Evolutionary conservation across 2,888 invertebrate genomes (phyloP), one percentile per base, ranked within the genome.

Genomic region (Dioctria rufipes): DNA sequence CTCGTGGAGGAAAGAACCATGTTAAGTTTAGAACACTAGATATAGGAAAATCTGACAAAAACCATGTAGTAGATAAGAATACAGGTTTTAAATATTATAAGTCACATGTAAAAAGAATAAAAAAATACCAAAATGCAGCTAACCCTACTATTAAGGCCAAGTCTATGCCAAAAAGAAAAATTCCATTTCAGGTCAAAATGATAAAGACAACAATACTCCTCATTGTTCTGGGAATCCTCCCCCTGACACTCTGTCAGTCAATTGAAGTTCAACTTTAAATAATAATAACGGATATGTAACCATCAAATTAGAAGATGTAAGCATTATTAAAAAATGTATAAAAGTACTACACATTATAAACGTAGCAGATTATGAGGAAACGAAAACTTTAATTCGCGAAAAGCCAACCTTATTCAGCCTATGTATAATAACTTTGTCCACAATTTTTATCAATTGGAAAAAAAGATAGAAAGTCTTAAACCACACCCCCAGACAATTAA

Each of bases 281-380:
- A 6, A 69, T n/a, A 69, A 49, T 49, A 69, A 69, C 11, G 69
- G 69, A 4, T 69, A 69, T 40, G 9, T 69, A 43, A 69, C 49
- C 5, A 25, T 69, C 1, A 69, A 69, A 49, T 11, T 37, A 2
- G 69, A 37, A 49, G 49, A 49, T 5, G 40, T 39, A 5, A 13
- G 13, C 2, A 69, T 69, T 6, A 49, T 69, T 46, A 25, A 49
- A 6, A 69, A 49, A 0, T 69, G 5, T 13, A 39, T 6, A 6
- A 69, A 69, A 69, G 13, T 69, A 13, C 46, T 60, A n/a, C 69
- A 69, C 9, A 49, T 69, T 8, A 49, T 69, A 13, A 49, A 69
- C 69, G 46, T 1, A 11, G 46, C 69, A 3, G 69, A 60, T 5
- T 60, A 60, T 11, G 46, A 69, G 13, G n/a, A 3, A 13, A 49